Conservation (phyloP, 2,113 vertebrate genomes). For the Atractosteus spatula region DNA sequence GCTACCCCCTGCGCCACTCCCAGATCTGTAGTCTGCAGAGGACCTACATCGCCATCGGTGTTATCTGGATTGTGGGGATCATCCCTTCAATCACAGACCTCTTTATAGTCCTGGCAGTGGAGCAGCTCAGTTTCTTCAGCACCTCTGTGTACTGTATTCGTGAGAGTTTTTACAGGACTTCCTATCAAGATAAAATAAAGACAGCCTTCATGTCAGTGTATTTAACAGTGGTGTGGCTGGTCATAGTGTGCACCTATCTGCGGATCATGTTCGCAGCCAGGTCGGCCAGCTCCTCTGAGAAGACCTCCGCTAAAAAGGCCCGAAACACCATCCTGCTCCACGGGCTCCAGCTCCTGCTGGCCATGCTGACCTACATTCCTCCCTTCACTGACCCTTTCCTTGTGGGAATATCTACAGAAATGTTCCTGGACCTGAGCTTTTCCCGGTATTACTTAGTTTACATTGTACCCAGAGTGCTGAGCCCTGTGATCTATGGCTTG, state of each 20-base stretch:
- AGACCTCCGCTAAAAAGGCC: neutral
- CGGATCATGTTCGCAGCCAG: neutral
- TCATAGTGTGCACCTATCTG: neutral
- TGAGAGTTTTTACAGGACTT: neutral
- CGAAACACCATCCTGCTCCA: conserved; percentile 12
- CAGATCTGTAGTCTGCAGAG: neutral
- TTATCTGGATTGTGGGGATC: neutral
- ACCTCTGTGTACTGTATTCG: neutral
- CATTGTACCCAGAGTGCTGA: neutral
- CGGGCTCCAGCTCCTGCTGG: neutral
- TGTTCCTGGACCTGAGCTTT: neutral
- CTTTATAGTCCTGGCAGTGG: neutral
- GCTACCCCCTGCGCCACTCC: neutral
- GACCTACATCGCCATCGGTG: neutral
- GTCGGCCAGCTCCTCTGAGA: neutral
- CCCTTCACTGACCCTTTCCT: neutral
- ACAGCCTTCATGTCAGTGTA: neutral
- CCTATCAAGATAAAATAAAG: neutral
- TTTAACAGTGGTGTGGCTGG: neutral
- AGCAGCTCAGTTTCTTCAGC: neutral
- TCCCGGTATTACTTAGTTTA: neutral
- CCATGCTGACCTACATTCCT: neutral
- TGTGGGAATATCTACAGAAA: too few relatives aligned
- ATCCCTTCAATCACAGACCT: neutral
- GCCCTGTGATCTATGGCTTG: conserved; percentile 3